Conservation (phyloP, 2,888 invertebrate species). For the Aspidapion aeneum region DNA sequence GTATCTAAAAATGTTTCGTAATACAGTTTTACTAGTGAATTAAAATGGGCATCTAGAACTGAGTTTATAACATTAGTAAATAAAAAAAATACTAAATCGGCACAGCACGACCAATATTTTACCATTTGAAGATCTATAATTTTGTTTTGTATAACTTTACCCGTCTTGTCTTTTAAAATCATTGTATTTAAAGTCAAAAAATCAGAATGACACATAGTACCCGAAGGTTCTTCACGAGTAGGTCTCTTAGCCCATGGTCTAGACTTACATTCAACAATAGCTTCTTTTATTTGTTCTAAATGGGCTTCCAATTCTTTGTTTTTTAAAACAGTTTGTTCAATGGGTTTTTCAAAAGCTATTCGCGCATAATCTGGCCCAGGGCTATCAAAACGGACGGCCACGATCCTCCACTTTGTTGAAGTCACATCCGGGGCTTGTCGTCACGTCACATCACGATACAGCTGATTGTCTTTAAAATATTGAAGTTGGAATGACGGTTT, state of each 20-base stretch:
- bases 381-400: too few relatives aligned
- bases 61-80: conserved; percentile 51
- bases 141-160: conserved; percentile 51
- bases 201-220: conserved; percentile 55
- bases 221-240: conserved; percentile 49
- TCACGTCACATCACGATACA: too few relatives aligned
- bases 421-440: too few relatives aligned
- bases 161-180: conserved; percentile 49
- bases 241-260: conserved; percentile 27
- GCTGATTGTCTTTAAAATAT: too few relatives aligned
- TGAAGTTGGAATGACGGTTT: too few relatives aligned
- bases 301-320: conserved; percentile 35
- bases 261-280: conserved; percentile 33
- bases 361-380: too few relatives aligned
- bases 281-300: conserved; percentile 30
- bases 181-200: conserved; percentile 62
- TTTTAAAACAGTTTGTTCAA: conserved; percentile 35
- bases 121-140: conserved; percentile 59
- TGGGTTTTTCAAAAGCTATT: conserved; percentile 38
- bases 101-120: conserved; percentile 50
- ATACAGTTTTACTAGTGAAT: conserved; percentile 47
- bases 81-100: conserved; percentile 56
- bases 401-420: too few relatives aligned
- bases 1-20: neutral
- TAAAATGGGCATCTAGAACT: conserved; percentile 45